Conservation (phyloP, 92 coral and sea anemone genomes). For the Heliopora coerulea region DNA sequence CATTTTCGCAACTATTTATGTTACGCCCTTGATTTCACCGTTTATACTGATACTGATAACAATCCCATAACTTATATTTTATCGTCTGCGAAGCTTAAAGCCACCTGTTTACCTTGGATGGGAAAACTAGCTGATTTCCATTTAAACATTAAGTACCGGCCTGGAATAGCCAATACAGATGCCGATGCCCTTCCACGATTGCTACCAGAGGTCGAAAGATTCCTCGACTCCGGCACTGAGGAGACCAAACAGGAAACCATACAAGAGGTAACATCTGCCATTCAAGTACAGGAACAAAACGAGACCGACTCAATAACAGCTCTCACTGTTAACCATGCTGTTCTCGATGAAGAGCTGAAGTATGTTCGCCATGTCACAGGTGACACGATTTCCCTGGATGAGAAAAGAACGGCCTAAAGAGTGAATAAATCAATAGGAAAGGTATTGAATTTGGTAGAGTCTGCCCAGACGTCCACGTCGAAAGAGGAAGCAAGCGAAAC, state of each 20-base stretch:
- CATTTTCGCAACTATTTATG: constrained; percentile 45
- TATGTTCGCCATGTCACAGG: not conserved
- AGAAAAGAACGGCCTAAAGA: constrained; percentile 10
- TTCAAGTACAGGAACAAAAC: not conserved
- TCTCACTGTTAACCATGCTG: not conserved
- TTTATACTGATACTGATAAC: constrained; percentile 43
- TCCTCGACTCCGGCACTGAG: constrained; percentile 15
- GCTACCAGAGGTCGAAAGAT: not conserved
- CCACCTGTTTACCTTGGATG: constrained; percentile 46
- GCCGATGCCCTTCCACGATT: constrained; percentile 21
- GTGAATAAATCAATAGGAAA: constrained; percentile 12
- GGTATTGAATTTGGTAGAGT: constrained; percentile 4
- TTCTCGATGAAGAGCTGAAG: not conserved
- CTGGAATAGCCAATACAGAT: constrained; percentile 42
- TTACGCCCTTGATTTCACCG: constrained; percentile 21
- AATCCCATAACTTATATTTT: constrained; percentile 50
- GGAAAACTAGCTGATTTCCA: constrained; percentile 51
- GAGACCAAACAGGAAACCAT: constrained; percentile 14
- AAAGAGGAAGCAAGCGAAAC: constrained; percentile 24
- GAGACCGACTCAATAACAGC: constrained; percentile 25
- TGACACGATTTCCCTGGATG: too few relatives aligned
- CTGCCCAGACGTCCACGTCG: not conserved
- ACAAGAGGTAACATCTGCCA: constrained; percentile 14
- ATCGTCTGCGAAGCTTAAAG: constrained; percentile 45
- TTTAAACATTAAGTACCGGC: constrained; percentile 41